These are phyloP conservation scores for Limenitis camilla DNA, from an alignment of 2,888 invertebrate species.

Conservation along the genomic window DNA sequence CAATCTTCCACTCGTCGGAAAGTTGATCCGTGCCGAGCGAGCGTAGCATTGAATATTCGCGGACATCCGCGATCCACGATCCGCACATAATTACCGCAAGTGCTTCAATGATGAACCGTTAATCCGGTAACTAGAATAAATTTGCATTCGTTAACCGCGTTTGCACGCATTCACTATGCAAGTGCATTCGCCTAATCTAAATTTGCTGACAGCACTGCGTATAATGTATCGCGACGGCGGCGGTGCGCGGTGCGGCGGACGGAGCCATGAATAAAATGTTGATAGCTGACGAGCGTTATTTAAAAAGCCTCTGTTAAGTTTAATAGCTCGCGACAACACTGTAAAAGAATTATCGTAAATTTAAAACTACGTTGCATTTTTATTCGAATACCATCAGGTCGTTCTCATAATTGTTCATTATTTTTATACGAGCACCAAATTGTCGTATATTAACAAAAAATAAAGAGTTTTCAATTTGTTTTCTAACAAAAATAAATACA, in stretches of 20 bases:
- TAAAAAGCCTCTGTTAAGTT: constrained; percentile 23
- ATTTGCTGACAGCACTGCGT: constrained; percentile 36
- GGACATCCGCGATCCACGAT: constrained; percentile 17
- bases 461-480: neutral
- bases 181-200: constrained; percentile 45
- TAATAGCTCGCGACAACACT: constrained; percentile 24
- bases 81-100: constrained; percentile 57
- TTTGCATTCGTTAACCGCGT: constrained; percentile 59
- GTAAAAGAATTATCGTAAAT: constrained; percentile 25
- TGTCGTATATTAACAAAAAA: neutral
- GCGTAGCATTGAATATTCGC: constrained; percentile 18
- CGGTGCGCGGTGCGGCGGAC: neutral
- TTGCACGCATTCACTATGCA: constrained; percentile 38
- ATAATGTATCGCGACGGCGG: constrained; percentile 27
- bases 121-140: constrained; percentile 64
- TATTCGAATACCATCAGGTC: constrained; percentile 19
- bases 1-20: constrained; percentile 15
- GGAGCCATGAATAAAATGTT: constrained; percentile 18
- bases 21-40: constrained; percentile 11
- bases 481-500: neutral
- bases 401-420: constrained; percentile 21
- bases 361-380: constrained; percentile 22
- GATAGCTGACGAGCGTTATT: constrained; percentile 19
- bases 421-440: constrained; percentile 11
- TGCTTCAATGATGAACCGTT: constrained; percentile 60